Percentiles rank a stretch among this genome's conserved stretches.
phyloP scores from a whole-genome alignment of 2,113 vertebrate genomes.

The Catharus bicknelli region DNA sequence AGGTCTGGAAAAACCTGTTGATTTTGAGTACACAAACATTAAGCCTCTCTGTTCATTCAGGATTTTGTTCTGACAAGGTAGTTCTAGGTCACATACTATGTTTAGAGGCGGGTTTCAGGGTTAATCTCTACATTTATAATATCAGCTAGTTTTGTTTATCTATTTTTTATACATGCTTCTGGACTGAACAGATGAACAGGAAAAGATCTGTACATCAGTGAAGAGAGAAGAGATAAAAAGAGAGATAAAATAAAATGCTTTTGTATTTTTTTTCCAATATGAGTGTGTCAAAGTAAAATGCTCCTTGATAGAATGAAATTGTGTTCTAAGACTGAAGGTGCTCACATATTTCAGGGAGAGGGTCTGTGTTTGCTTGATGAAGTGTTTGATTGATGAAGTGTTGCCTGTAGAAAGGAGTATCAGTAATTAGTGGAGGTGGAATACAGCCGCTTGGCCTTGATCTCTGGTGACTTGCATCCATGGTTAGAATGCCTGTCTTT shows the following conservation, averaged over 20 bases:
- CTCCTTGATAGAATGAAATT: not conserved
- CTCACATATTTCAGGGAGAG: not conserved
- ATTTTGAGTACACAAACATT: not conserved
- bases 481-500: not conserved
- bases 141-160: not conserved
- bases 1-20: not conserved
- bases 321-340: not conserved
- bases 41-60: slow-evolving; percentile 9
- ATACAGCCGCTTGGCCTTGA: not conserved
- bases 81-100: slow-evolving; percentile 20
- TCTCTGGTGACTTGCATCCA: not conserved
- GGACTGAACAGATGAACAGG: not conserved
- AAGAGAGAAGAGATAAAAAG: not conserved
- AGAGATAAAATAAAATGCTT: no score
- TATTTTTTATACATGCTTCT: not conserved
- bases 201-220: not conserved
- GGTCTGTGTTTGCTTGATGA: not conserved
- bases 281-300: not conserved
- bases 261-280: not conserved
- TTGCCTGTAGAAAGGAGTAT: not conserved
- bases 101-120: slow-evolving; percentile 24
- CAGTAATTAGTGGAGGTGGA: not conserved
- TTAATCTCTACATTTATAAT: slow-evolving; percentile 15
- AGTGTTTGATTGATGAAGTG: not conserved
- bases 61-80: slow-evolving; percentile 27